Evolutionary conservation across 2,888 invertebrate genomes (phyloP).

Genomic region (Aphodius granarius): DNA sequence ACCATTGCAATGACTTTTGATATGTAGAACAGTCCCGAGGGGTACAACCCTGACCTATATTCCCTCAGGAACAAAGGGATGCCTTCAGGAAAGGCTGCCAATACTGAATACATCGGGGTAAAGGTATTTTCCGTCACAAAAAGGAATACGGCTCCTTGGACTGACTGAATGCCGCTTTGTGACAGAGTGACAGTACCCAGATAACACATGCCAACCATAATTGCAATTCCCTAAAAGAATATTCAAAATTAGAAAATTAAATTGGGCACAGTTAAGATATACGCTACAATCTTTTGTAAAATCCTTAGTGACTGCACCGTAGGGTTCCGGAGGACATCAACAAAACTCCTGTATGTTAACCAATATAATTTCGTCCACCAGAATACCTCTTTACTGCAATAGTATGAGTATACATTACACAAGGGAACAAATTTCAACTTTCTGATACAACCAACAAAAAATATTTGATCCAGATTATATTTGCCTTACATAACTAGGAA

Average conservation of each 20-base stretch:
- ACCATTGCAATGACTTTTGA: conserved; percentile 82
- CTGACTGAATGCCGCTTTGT: conserved; percentile 83
- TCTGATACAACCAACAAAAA: no score
- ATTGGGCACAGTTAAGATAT: neutral
- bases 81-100: conserved; percentile 80
- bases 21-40: conserved; percentile 77
- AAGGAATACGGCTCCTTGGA: conserved; percentile 86
- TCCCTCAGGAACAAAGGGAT: conserved; percentile 82
- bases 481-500: no score
- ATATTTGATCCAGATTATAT: no score
- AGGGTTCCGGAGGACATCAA: conserved; percentile 79
- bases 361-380: conserved; percentile 75
- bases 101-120: conserved; percentile 86
- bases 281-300: conserved; percentile 78
- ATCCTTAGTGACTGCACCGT: conserved; percentile 75
- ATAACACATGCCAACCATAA: conserved; percentile 85
- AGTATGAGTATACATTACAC: neutral
- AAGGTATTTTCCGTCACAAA: conserved; percentile 90
- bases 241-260: neutral
- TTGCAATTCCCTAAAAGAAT: conserved; percentile 62
- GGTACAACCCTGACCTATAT: conserved; percentile 79
- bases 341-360: conserved; percentile 73
- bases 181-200: conserved; percentile 71
- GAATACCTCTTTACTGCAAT: conserved; percentile 61
- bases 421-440: neutral